Base-by-base conservation (phyloP, 1,140 invertebrate species). In the Drosophila bocki region DNA sequence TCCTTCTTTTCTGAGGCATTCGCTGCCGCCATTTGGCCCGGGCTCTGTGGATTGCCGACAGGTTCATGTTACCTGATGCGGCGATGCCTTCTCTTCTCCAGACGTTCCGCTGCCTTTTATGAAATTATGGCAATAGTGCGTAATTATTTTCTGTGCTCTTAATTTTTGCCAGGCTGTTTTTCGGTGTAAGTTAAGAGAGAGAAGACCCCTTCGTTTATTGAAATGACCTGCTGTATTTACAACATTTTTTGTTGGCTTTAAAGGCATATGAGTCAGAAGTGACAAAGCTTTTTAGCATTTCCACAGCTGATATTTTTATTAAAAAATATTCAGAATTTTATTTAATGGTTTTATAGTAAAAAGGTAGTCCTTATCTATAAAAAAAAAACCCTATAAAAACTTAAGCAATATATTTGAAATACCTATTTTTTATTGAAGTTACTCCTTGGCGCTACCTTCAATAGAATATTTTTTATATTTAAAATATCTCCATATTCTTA, bases 101-200 rank as follows among this genome's bases (percentile, higher is more conserved):
- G 41, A 44, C 44, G 33, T 53, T 77, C 51, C 75, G 56, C 63
- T 54, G 64, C 56, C 75, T 65, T 76, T 82, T 87, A 80, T 80
- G 71, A 92, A 92, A 91, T 92, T 88, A 88, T 91, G 70, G 91
- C 87, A 91, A 91, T 70, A 92, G 75, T 92, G 87, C 86, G 85
- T 92, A 92, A 92, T 92, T 92, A 92, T 92, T 92, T 92, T 85
- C 37, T 91, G 82, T 91, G 86, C 85, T 90, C 85, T 90, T 90
- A 90, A 90, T 90, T 91, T 88, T 77, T 68, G 64, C 44, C 71
- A 51, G 68, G 33, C 53, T 63, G 58, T 54, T 59, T 71, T 63
- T 62, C 15, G 15, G 37, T 12, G 11, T 48, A 57, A 35, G 3
- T 54, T 54, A 37, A 77, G 50, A 68, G 54, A 70, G 61, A 64